Percentiles rank a stretch among this genome's conserved stretches.
phyloP scores from a whole-genome alignment of 1,140 invertebrate genomes.

The Amphibalanus amphitrite region DNA sequence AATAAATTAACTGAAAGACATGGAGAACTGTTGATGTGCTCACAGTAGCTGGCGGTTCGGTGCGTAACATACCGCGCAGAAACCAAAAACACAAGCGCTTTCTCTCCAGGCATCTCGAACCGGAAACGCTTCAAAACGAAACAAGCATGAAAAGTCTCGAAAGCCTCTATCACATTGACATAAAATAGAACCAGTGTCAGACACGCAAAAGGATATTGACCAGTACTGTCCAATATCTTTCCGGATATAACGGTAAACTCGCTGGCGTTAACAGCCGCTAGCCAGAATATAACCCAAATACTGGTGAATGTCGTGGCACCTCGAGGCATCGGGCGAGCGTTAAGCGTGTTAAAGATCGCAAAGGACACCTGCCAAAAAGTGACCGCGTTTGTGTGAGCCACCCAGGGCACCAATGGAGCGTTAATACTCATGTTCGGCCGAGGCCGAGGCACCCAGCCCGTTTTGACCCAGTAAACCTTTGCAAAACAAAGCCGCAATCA shows the following conservation, averaged over 20 bases:
- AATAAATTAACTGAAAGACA: conserved; percentile 1
- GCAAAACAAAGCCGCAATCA: no score
- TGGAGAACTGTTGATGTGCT: background rate
- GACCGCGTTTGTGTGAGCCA: no score
- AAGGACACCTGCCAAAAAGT: background rate
- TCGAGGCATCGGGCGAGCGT: background rate
- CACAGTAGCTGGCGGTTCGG: no score
- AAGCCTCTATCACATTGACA: background rate
- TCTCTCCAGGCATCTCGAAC: background rate
- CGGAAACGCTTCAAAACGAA: background rate
- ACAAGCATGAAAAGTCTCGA: background rate
- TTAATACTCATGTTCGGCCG: no score
- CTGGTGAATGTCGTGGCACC: background rate
- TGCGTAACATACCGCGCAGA: no score
- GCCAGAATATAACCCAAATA: background rate
- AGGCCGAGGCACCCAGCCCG: no score
- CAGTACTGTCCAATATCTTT: background rate
- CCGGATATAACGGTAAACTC: no score
- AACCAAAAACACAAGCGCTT: background rate
- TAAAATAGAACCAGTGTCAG: background rate
- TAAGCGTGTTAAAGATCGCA: background rate
- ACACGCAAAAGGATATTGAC: background rate
- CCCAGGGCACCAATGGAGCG: no score
- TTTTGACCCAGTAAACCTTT: no score
- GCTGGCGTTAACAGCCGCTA: background rate